These are phyloP conservation scores for Ceratina japonica DNA, from an alignment of 1,140 invertebrate species.

Conservation along the genomic window DNA sequence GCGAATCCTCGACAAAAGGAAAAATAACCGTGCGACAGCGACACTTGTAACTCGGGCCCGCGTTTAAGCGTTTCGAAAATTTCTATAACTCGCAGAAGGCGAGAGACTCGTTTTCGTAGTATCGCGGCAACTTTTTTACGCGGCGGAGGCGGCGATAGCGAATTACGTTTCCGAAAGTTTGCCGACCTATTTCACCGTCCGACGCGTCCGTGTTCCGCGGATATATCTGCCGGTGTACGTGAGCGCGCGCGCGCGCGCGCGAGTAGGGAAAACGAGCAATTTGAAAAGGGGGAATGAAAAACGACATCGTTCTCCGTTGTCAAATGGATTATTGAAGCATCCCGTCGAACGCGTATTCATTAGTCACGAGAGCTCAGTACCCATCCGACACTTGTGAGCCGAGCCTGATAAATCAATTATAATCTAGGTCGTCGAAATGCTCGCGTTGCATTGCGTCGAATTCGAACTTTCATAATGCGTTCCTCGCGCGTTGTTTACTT, in stretches of 20 bases:
- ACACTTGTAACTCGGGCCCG: background rate
- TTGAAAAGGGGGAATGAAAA: constrained; percentile 3
- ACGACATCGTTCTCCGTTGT: constrained; percentile 12
- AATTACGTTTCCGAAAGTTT: constrained; percentile 7
- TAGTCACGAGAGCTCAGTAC: constrained; percentile 14
- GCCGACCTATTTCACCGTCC: background rate
- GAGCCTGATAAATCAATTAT: constrained; percentile 35
- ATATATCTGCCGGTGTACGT: too few species aligned
- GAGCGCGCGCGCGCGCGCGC: too few species aligned
- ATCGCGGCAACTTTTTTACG: constrained; percentile 3
- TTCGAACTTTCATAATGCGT: constrained; percentile 15
- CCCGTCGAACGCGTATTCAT: constrained; percentile 22
- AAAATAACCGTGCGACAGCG: background rate
- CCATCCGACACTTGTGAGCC: constrained; percentile 13
- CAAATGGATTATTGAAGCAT: constrained; percentile 17
- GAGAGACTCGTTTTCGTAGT: background rate
- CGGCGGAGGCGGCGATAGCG: background rate
- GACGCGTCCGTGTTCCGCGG: too few species aligned
- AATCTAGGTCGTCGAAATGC: constrained; percentile 20
- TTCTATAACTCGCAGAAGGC: background rate
- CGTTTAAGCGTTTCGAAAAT: constrained; percentile 1
- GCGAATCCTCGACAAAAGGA: background rate
- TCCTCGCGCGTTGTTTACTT: constrained; percentile 8
- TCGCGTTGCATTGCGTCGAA: background rate
- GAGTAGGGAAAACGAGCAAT: constrained; percentile 11